Evolutionary conservation across 2,797 vertebrate species (phyloP), one percentile per base, ranked within the genome.

Genomic region (Hoplostethus atlanticus): DNA sequence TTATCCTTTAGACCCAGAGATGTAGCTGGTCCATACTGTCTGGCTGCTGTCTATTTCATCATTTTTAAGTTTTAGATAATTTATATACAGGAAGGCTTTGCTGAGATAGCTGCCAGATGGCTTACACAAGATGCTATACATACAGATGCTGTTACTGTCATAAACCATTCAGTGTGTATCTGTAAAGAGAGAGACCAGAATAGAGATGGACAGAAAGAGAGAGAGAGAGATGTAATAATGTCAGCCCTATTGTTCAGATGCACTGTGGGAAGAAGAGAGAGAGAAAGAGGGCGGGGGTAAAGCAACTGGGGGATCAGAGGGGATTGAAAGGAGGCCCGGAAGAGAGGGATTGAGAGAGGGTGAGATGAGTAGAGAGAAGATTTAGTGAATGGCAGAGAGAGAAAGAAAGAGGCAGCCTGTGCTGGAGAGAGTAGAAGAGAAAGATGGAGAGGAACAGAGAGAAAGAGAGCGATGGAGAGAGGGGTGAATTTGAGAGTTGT

Each of bases 261-360:
- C 70, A 85, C 82, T 91, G 86, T 90, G 89, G 83, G 90, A 91
- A 89, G 87, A 89, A 51, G 77, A 79, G 84, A 59, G 44, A 68
- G 84, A 51, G 73, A 80, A 73, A 16, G 67, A 25, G 40, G 40
- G 53, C 44, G 28, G 17, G 47, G 54, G 6, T 38, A 6, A 10
- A 9, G 2, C 10, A 9, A 3, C 2, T 3, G 13, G 84, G 69
- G 55, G 58, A 51, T 71, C 11, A 58, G 70, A 65, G 51, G 54
- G 64, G 79, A 67, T 88, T 84, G 80, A 88, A 90, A 71, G 13
- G 5, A 80, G 79, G 28, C 28, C 28, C 30, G 48, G 78, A 44
- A 34, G 48, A 81, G 73, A 63, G 74, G 71, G 70, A 62, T 73
- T 86, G 81, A 85, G 91, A 81, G 52, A 75, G 79, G 86, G 76